These are phyloP conservation scores for Lepus americanus DNA, from an alignment of 2,113 vertebrate species.

Conservation along the genomic window DNA sequence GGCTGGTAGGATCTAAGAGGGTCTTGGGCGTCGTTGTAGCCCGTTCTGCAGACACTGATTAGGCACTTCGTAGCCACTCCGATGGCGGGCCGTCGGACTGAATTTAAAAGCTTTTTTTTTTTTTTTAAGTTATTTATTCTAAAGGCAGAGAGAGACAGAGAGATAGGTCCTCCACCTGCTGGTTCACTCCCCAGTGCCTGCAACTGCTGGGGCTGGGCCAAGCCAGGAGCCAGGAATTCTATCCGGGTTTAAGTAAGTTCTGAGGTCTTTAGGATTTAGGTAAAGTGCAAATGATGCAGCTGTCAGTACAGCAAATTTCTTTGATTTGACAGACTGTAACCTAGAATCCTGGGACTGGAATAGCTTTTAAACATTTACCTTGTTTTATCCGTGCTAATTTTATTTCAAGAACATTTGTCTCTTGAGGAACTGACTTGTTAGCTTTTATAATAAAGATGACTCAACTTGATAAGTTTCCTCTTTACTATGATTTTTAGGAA, in stretches of 20 bases:
- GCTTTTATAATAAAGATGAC: not conserved
- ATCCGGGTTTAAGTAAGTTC: not conserved
- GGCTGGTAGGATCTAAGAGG: fast-evolving
- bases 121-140: too few relatives aligned
- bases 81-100: not conserved
- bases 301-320: not conserved
- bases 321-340: not conserved
- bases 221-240: too few relatives aligned
- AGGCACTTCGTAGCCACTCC: not conserved
- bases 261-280: not conserved
- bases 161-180: too few relatives aligned
- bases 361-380: not conserved
- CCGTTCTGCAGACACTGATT: not conserved
- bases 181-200: too few relatives aligned
- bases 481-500: slow-evolving; percentile 1
- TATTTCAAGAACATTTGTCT: not conserved
- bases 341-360: not conserved
- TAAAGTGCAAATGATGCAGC: not conserved
- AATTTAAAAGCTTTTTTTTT: too few relatives aligned
- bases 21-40: not conserved
- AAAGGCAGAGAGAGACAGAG: too few relatives aligned
- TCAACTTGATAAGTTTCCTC: not conserved
- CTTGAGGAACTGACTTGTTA: not conserved
- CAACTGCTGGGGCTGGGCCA: too few relatives aligned
- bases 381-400: not conserved